Conservation (phyloP, 2,113 vertebrate species). For the Ochotona curzoniae region DNA sequence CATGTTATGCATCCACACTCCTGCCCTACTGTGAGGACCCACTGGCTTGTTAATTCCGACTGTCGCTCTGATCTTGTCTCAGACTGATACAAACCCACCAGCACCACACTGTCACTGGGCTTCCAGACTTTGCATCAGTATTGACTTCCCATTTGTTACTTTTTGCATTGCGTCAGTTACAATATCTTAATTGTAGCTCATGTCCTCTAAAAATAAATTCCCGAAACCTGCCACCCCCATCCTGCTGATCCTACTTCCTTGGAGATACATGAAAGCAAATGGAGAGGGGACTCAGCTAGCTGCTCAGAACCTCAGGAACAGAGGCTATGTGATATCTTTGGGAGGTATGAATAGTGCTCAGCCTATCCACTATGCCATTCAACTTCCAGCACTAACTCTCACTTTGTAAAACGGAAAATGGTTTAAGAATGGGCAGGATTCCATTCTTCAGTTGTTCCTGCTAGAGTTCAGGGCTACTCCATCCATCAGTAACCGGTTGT, state of each 20-base stretch:
- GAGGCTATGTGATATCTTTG: not conserved
- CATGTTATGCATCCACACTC: not conserved
- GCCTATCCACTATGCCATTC: not conserved
- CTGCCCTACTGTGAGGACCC: not conserved
- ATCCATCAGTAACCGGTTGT: conserved; percentile 44
- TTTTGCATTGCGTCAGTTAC: not conserved
- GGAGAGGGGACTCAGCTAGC: not conserved
- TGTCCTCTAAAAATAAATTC: not conserved
- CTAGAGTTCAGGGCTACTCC: not conserved
- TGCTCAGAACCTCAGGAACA: not conserved
- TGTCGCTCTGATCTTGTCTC: not conserved
- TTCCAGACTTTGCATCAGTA: not conserved
- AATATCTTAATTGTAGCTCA: not conserved
- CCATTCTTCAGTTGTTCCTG: conserved; percentile 19
- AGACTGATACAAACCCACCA: not conserved
- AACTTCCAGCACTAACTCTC: conserved; percentile 1
- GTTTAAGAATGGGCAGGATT: not conserved
- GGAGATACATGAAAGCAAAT: not conserved
- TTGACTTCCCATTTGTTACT: not conserved
- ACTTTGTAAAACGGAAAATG: conserved; percentile 35
- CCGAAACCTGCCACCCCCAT: not conserved
- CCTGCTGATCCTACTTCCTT: not conserved
- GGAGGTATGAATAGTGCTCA: not conserved
- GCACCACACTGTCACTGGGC: not conserved
- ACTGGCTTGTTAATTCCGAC: not conserved